These are phyloP conservation scores for Anarhynchus alexandrinus DNA, from an alignment of 2,113 vertebrate species.

Conservation along the genomic window DNA sequence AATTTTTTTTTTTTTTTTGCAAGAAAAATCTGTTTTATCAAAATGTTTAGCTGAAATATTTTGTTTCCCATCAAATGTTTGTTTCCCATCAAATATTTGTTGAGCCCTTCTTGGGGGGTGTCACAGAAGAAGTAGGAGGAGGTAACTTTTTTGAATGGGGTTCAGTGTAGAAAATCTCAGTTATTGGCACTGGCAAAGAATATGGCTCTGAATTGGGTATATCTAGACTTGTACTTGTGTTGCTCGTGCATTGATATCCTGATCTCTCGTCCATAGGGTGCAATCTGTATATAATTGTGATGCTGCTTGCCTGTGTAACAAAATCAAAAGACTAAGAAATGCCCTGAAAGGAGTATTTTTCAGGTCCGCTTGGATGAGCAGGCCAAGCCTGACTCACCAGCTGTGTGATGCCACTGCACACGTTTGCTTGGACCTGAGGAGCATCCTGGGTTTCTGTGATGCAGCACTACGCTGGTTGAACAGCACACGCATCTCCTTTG, in stretches of 20 bases:
- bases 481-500: fast-evolving
- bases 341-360: background rate
- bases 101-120: background rate
- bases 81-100: background rate
- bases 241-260: background rate
- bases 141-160: background rate
- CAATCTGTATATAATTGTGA: background rate
- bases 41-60: background rate
- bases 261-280: background rate
- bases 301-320: background rate
- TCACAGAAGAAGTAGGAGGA: background rate
- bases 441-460: background rate
- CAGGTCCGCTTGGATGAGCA: background rate
- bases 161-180: background rate
- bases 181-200: background rate
- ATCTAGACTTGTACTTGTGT: background rate
- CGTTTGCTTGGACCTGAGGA: background rate
- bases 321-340: background rate
- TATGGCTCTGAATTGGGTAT: background rate
- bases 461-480: background rate
- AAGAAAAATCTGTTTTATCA: background rate
- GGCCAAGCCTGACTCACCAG: background rate
- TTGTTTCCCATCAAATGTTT: background rate
- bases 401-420: background rate
- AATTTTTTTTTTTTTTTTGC: background rate